Evolutionary conservation across 64 coral and sea anemone species (phyloP).

Genomic region (Platygyra sinensis): DNA sequence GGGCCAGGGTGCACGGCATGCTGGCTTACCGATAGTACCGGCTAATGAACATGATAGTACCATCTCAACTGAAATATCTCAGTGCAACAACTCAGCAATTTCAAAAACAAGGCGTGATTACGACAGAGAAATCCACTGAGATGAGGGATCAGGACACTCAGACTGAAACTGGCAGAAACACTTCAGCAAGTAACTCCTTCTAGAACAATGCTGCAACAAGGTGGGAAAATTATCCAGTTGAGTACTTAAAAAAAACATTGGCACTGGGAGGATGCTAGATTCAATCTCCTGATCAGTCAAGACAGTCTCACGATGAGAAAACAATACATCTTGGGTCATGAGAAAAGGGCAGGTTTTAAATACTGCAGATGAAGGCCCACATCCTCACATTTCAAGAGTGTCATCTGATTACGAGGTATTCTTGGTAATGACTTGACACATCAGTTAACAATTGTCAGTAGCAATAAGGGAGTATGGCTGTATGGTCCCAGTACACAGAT

Average conservation of each 20-base stretch:
- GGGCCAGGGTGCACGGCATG: background rate
- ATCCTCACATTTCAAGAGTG: too few relatives aligned
- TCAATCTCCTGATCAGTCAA: background rate
- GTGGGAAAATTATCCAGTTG: background rate
- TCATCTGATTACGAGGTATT: too few relatives aligned
- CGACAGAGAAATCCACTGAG: background rate
- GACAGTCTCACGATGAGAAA: background rate
- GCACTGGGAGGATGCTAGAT: background rate
- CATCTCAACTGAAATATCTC: constrained; percentile 1
- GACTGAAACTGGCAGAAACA: background rate
- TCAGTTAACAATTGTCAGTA: too few relatives aligned
- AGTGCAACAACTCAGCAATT: background rate
- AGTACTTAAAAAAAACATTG: background rate
- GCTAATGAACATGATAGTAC: background rate
- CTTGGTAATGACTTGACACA: too few relatives aligned
- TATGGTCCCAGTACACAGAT: too few relatives aligned
- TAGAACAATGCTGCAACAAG: background rate
- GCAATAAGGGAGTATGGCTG: too few relatives aligned
- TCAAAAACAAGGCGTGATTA: background rate
- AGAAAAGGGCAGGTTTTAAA: background rate
- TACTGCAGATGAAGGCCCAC: background rate
- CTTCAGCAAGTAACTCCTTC: background rate
- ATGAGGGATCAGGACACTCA: background rate
- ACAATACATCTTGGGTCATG: background rate
- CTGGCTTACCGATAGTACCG: background rate